Evolutionary conservation across 2,113 vertebrate species (phyloP), one percentile per base, ranked within the genome.

Genomic region (Illadopsis cleaveri): DNA sequence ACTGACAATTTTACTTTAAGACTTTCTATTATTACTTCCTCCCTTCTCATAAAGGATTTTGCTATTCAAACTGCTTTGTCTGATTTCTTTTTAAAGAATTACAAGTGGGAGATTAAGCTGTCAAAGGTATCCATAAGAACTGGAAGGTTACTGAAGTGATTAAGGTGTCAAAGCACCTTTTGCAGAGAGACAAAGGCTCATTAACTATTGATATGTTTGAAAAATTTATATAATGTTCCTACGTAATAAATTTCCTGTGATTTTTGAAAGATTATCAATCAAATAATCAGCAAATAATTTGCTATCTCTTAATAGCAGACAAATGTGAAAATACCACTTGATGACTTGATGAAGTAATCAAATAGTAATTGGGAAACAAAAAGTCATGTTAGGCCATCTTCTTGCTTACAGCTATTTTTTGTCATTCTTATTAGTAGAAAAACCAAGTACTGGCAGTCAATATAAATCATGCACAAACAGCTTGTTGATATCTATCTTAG

Each of bases 201-300:
- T 44, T 79, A 57, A 38, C n/a, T 65, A 12, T n/a, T n/a, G n/a
- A n/a, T n/a, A n/a, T 60, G 15, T 57, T 81, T 57, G 56, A 21
- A 70, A 86, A 37, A 9, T 30, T 73, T 86, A 22, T 53, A 37
- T 44, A 48, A n/a, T 28, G 5, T 6, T 60, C 14, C n/a, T 68
- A 91, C 33, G 8, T 13, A 83, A 82, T 53, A 88, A 75, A 91
- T 95, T 89, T 97, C 76, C 53, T 60, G 31, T 56, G 40, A 84
- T 84, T 95, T 96, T 89, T 85, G 48, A 81, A 75, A 94, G 19
- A 80, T 58, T 92, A 15, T 89, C 77, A 96, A 96, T 96, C 79
- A 93, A 89, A 94, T 91, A 31, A 28, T 33, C 71, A 92, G 33
- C 77, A 96, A 93, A 89, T 93, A 92, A 93, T 79, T 96, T 73